A percentile compares a stretch with the other conserved stretches of the same genome.
Evolutionary conservation across 1,140 invertebrate species (phyloP).

Genomic region (Druon quercuslanigerum): DNA sequence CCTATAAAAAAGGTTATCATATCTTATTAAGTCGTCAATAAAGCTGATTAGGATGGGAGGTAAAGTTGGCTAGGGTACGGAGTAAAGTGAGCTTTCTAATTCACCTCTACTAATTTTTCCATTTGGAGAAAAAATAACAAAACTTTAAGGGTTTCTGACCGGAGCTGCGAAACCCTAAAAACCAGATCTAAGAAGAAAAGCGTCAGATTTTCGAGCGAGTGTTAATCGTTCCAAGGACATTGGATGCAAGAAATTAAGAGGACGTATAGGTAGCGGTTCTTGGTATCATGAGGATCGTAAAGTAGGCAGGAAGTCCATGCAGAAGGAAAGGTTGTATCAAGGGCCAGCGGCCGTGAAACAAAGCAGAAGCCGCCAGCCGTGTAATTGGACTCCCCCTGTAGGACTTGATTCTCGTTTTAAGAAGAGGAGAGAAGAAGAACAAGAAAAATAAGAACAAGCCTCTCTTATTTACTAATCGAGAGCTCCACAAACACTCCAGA

Average conservation of each 20-base stretch:
- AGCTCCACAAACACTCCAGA: conserved; percentile 49
- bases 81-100: no score
- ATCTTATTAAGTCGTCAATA: no score
- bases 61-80: no score
- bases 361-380: conserved; percentile 74
- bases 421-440: conserved; percentile 45
- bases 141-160: no score
- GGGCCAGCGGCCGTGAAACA: conserved; percentile 73
- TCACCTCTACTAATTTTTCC: no score
- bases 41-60: no score
- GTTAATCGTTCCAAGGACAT: conserved; percentile 56
- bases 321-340: conserved; percentile 56
- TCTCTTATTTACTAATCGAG: conserved; percentile 64
- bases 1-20: no score
- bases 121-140: no score
- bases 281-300: conserved; percentile 54
- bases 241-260: conserved; percentile 60
- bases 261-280: conserved; percentile 48
- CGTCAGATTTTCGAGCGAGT: conserved; percentile 39
- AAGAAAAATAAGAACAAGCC: conserved; percentile 26
- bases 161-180: not conserved
- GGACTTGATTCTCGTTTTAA: conserved; percentile 64
- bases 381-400: conserved; percentile 72
- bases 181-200: conserved; percentile 39
- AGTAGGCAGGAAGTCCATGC: conserved; percentile 53